Evolutionary conservation across 2,797 vertebrate genomes (phyloP), one percentile per base, ranked within the genome.

Genomic region (Astyanax mexicanus): DNA sequence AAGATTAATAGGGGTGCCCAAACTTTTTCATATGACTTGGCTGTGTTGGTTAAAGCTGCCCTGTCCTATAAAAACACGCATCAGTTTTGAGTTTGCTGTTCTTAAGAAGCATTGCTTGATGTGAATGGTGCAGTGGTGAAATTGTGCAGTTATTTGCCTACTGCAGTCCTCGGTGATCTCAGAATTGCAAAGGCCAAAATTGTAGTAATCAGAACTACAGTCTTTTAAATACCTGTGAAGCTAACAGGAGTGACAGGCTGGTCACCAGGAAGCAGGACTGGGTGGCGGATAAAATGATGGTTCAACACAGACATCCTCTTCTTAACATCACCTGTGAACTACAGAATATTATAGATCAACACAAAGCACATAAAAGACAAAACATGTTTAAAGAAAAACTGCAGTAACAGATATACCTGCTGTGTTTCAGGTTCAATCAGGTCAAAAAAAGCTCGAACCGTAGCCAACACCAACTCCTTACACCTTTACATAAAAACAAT

Each of bases 391-490:
- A 21, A 7, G 62, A 37, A 29, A 27, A 55, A 32, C 4, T 9
- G 0, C 0, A 37, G 17, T 19, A 44, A 40, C 78, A 12, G 81
- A 89, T 93, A 81, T 83, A 99, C 98, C 95, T 99, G 97, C 85
- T 92, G 92, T 44, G 96, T 98, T 75, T 96, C 92, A 69, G 93
- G 94, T 80, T 98, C 94, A 74, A 99, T 90, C 67, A 99, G 96
- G 86, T 99, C 96, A 69, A 98, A 98, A 80, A 99, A 94, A 0
- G 95, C 94, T 84, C 98, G 91, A 61, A 98, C 82, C 1, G 95
- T 98, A 57, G 96, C 94, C 54, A 99, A 89, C 64, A 99, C 95
- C 49, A 99, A 91, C 84, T 99, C 97, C 87, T 98, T 99, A 88
- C 98, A 99, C 98, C 98, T 99, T 78, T 1, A 88, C 76, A n/a